Percentiles rank a stretch among this genome's conserved stretches.
Conservation (phyloP, 2,797 vertebrate species). For the Orestias chungarensis region DNA sequence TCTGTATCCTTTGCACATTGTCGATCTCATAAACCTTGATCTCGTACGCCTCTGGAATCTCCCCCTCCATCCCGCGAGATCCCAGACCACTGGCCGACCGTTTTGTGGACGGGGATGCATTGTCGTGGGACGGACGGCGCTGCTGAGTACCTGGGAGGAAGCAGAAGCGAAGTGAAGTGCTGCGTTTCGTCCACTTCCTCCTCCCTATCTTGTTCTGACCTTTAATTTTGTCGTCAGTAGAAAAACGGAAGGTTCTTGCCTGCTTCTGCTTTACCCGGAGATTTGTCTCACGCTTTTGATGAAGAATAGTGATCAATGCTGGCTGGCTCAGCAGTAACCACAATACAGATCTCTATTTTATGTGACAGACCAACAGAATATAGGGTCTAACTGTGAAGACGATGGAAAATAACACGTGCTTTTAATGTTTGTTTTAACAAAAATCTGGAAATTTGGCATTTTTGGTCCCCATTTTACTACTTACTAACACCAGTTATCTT, state of each 20-base stretch:
- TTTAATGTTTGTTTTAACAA: background rate
- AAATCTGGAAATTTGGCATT: background rate
- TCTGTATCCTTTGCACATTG: slow-evolving; percentile 88
- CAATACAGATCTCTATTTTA: too few species aligned
- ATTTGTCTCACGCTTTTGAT: background rate
- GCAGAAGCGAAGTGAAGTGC: slow-evolving; percentile 33
- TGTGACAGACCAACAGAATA: background rate
- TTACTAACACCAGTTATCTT: background rate
- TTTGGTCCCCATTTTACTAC: background rate
- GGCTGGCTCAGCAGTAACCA: too few species aligned
- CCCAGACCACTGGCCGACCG: slow-evolving; percentile 81
- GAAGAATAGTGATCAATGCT: background rate
- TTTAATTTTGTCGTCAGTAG: background rate
- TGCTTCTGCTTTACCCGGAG: background rate
- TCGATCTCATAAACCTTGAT: slow-evolving; percentile 98
- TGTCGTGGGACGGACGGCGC: slow-evolving; percentile 85
- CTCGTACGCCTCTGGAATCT: slow-evolving; percentile 89
- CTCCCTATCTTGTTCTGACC: background rate
- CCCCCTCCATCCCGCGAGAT: slow-evolving; percentile 88
- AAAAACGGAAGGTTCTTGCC: background rate
- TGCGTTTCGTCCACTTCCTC: background rate
- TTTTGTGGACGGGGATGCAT: slow-evolving; percentile 78
- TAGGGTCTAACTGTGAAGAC: background rate
- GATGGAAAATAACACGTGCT: background rate
- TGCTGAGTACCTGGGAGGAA: slow-evolving; percentile 83